Evolutionary conservation across 2,113 vertebrate species (phyloP), one percentile per base, ranked within the genome.

Genomic region (Gavialis gangeticus): DNA sequence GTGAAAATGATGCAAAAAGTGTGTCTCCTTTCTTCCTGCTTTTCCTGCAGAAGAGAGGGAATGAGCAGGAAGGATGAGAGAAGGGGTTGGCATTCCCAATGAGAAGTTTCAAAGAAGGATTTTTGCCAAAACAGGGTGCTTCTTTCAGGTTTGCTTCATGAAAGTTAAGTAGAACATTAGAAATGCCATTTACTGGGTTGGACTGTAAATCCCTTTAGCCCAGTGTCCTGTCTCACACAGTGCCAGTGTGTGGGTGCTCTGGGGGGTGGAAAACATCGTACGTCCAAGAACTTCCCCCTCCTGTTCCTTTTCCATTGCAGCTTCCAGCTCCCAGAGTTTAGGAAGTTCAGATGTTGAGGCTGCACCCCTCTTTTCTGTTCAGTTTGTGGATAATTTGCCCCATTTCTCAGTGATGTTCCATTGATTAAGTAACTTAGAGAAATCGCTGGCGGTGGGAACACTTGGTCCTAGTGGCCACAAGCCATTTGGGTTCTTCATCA

Each of bases 391-490:
- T 92, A 92, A 79, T 83, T 28, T 80, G 55, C 95, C 92, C 67
- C 94, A 95, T 93, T 93, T 82, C 92, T 84, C 92, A 69, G 46
- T 89, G 93, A 96, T 77, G 82, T 94, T 84, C 78, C 6, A 5
- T 76, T 0, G 21, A 90, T 79, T 93, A 92, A 95, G 79, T 90
- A 93, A 87, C 87, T 77, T 89, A n/a, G 82, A 96, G 89, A 60
- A 91, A 55, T 79, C 91, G 46, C 7, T 89, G 87, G 69, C 82
- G 22, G 37, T 37, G 37, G 19, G 34, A 19, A 37, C 21, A 82
- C 81, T 84, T 88, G 60, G 58, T 91, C 91, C 89, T 75, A 92
- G 75, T 76, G 87, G 80, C 93, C 92, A 79, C 64, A 75, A 96
- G 90, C 64, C 93, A 95, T 89, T 90, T 13, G 60, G 85, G 93